phyloP scores from a whole-genome alignment of 2,113 vertebrate genomes.

The Triplophysa tibetana region DNA sequence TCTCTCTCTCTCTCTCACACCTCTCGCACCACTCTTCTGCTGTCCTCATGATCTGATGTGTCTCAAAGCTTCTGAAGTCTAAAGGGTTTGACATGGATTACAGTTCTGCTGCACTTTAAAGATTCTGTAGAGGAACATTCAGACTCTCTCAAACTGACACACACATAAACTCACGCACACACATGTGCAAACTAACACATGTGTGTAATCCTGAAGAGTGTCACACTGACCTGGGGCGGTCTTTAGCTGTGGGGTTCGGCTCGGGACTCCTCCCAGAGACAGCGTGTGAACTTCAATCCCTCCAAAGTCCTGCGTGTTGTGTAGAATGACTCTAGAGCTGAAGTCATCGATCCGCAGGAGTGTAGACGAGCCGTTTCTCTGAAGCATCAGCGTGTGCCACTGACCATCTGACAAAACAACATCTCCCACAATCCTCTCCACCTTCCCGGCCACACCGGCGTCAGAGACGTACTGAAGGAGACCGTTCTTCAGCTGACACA shows the following conservation, averaged over 20 bases:
- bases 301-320: constrained; percentile 90
- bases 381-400: constrained; percentile 86
- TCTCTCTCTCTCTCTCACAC: background rate
- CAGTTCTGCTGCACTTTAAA: no score
- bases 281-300: constrained; percentile 84
- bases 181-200: no score
- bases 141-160: no score
- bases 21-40: no score
- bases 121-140: no score
- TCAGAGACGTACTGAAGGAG: constrained; percentile 91
- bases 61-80: no score
- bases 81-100: no score
- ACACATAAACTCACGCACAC: no score
- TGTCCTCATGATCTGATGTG: no score
- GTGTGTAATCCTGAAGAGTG: no score
- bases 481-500: constrained; percentile 84
- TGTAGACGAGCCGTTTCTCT: constrained; percentile 83
- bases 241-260: constrained; percentile 77
- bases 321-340: constrained; percentile 76
- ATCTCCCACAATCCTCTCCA: constrained; percentile 87
- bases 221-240: constrained; percentile 77
- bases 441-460: constrained; percentile 88
- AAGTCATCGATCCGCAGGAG: constrained; percentile 76
- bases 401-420: constrained; percentile 83
- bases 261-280: constrained; percentile 89